Evolutionary conservation across 2,888 invertebrate species (phyloP), one percentile per base, ranked within the genome.

Genomic region (Ceramica pisi): DNA sequence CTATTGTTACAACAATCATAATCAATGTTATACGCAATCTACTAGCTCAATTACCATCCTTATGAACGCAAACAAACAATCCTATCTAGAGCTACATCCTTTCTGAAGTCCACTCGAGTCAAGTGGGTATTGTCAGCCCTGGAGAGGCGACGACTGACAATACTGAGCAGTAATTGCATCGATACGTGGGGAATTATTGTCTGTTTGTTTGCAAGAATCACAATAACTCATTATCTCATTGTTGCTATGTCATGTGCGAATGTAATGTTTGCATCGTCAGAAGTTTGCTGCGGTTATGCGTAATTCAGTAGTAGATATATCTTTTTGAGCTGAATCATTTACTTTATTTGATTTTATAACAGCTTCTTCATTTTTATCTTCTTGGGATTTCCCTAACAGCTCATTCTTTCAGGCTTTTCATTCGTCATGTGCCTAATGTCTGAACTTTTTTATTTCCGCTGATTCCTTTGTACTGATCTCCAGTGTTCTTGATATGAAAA

Each of bases 121-220:
- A 21, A 81, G 72, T 68, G 65, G 16, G 9, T 72, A 76, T 79
- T 77, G 81, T 77, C 77, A 80, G 62, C 81, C 81, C 72, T 75
- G 64, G 35, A 71, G 67, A 67, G 81, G 78, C 85, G 78, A 78
- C 80, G 81, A 62, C 69, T 70, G 75, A 78, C 82, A 82, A 83
- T 80, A 81, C 53, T 46, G 70, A 64, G 48, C 81, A 76, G 80
- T 84, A 86, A 82, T 79, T 74, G 70, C 74, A 76, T 65, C 63
- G 80, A 84, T 84, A 84, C 70, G 72, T 59, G 57, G 69, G 75
- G 67, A 83, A 80, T 82, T 82, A 80, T 80, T 74, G 66, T 68
- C 53, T 73, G 53, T 80, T 74, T 80, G 70, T 70, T 76, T 65
- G 71, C 65, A 60, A 69, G 64, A 75, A 83, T 75, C 69, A 76